Evolutionary conservation across 2,113 vertebrate genomes (phyloP), one percentile per base, ranked within the genome.

Genomic region (Oreochromis niloticus): DNA sequence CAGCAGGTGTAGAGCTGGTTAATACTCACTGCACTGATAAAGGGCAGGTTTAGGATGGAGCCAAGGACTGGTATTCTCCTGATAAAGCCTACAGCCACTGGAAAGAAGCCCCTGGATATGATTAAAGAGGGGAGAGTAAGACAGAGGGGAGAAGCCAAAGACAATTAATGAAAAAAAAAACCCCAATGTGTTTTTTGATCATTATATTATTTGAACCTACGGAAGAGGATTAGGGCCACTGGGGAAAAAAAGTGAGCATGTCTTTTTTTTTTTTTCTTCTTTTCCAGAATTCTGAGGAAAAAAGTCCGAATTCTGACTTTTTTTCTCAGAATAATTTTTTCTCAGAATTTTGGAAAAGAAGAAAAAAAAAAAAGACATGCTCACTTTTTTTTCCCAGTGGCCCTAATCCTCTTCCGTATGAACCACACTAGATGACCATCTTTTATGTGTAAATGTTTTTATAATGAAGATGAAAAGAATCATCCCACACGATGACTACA

Each of bases 51-150:
- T 85, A 99, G 96, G 90, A 99, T 95, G n/a, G 97, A 98, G 32
- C 98, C 99, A 4, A 99, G 97, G 56, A 99, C 94, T 9, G 99
- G 99, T 84, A 99, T 97, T 97, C 99, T 98, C 95, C 98, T 97
- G 92, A 99, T 99, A 91, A 99, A 99, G 91, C 98, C 98, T 19
- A 99, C 87, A 1, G 98, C 97, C 54, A 99, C 98, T 83, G 99
- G 99, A 95, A 99, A 99, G 96, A 99, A 99, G 2, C 98, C 99
- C 97, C 98, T 99, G 91, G 24, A 94, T 36, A 9, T 11, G 78
- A 90, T 7, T 48, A 78, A 41, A 71, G 27, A 5, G 22, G 59
- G 9, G 14, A 78, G 32, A 55, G 54, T 22, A 48, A 66, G 24
- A 9, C 39, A 59, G 24, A 50, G 32, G 6, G n/a, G 6, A 10